Evolutionary conservation across 2,888 invertebrate genomes (phyloP), one percentile per base, ranked within the genome.

Genomic region (Dorcus hopei): DNA sequence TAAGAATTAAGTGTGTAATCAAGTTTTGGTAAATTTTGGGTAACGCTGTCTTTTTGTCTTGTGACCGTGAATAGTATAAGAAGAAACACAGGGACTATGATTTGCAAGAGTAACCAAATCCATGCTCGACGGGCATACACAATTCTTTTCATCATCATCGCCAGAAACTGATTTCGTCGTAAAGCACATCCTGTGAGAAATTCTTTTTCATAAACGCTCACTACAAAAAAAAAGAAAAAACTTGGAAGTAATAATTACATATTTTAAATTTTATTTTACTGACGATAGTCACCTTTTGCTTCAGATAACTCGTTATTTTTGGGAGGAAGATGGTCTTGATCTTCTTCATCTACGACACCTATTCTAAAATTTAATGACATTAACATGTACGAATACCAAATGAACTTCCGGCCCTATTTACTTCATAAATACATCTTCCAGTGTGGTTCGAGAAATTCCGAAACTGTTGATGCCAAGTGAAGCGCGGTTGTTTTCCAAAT

Each of bases 91-190:
- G 93, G 91, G 53, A 92, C 83, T 2, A 86, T 61, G 19, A 90
- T 80, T 78, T 91, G 90, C n/a, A n/a, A n/a, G n/a, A n/a, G n/a
- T n/a, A n/a, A n/a, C n/a, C 55, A 90, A 45, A 87, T 72, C 81
- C 87, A 87, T 38, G 90, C 88, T 5, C 93, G 82, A 11, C 80
- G 72, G 54, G 87, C 74, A 6, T 76, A 76, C 23, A 77, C 64
- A 7, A 65, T 49, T 63, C 75, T 75, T 62, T 80, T 80, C 68
- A 78, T 68, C 3, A 78, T 58, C 79, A 80, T 79, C 8, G 79
- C 79, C 16, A 65, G 11, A 49, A 76, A 68, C 64, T 80, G 79
- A 58, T 79, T 79, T n/a, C 38, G 52, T 19, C 64, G 63, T n/a
- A 75, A 63, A 4, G 53, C 23, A 16, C 50, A 64, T 7, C 74